A percentile compares a stretch with the other conserved stretches of the same genome.
Evolutionary conservation across 1,140 invertebrate genomes (phyloP).

Genomic region (Trialeurodes vaporariorum): DNA sequence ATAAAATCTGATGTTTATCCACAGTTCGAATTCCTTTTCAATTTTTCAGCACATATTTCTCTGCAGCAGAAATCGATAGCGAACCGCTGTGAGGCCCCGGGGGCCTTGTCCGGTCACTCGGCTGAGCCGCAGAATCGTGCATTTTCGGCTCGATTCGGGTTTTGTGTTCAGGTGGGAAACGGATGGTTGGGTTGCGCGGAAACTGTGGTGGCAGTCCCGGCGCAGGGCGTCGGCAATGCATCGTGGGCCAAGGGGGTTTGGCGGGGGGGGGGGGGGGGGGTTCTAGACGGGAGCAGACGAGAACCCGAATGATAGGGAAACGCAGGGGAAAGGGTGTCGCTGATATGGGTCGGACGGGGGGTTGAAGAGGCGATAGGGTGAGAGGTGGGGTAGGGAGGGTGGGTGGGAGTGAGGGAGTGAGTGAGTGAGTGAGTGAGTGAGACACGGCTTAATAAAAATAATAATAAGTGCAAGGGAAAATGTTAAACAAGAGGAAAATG

Average conservation of each 20-base stretch:
- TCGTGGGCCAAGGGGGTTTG: background rate
- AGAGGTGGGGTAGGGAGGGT: background rate
- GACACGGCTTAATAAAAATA: background rate
- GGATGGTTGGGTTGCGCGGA: conserved; percentile 6
- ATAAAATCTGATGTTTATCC: too few species aligned
- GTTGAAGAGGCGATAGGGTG: background rate
- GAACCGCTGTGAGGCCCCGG: background rate
- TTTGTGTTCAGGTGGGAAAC: background rate
- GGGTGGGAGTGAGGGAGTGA: background rate
- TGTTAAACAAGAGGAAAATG: background rate
- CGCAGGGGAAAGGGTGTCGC: conserved; percentile 11
- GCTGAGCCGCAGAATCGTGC: conserved; percentile 8
- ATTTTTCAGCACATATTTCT: too few species aligned
- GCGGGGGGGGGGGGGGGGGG: background rate
- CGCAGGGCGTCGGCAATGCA: background rate
- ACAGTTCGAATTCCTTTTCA: too few species aligned
- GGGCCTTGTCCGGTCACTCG: conserved; percentile 11
- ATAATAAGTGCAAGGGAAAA: background rate
- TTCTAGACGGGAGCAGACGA: conserved; percentile 3
- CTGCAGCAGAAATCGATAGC: too few species aligned
- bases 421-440: background rate
- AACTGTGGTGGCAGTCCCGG: background rate
- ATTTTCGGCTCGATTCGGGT: too few species aligned
- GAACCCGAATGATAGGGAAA: conserved; percentile 7
- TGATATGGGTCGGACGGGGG: conserved; percentile 2